Percentiles rank a stretch among this genome's conserved stretches.
These are phyloP conservation scores for Standfussiana lucernea DNA, from an alignment of 2,888 invertebrate genomes.

Conservation along the genomic window DNA sequence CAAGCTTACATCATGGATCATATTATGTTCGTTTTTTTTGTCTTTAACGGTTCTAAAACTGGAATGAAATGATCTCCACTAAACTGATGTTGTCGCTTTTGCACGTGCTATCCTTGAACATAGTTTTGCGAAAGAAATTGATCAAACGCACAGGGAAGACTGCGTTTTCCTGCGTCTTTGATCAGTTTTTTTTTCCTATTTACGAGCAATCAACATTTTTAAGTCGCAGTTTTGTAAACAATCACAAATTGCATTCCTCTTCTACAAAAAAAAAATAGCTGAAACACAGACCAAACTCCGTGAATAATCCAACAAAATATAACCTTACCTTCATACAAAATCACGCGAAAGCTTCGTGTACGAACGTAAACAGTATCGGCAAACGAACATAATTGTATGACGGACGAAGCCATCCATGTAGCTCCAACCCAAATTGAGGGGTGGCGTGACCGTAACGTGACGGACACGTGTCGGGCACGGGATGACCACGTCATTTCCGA, in stretches of 20 bases:
- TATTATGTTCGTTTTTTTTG: conserved; percentile 29
- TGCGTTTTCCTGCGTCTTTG: neutral
- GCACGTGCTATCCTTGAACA: neutral
- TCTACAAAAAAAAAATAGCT: neutral
- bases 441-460: conserved; percentile 65
- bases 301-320: neutral
- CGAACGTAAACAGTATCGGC: conserved; percentile 32
- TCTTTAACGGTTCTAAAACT: conserved; percentile 12
- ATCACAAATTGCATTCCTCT: neutral
- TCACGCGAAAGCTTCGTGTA: conserved; percentile 48
- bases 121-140: neutral
- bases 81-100: neutral
- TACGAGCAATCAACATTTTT: neutral
- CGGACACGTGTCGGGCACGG: conserved; percentile 59
- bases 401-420: conserved; percentile 72
- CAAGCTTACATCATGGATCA: conserved; percentile 49
- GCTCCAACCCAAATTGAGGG: conserved; percentile 69
- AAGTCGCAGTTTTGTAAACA: neutral
- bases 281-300: neutral
- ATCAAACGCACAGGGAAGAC: conserved; percentile 6
- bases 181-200: conserved; percentile 3
- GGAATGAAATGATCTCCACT: conserved; percentile 42
- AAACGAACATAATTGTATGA: conserved; percentile 49
- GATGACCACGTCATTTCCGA: conserved; percentile 60
- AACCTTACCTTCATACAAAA: conserved; percentile 28